Conservation (phyloP, 1,140 invertebrate species). For the Heliconius hermathena region DNA sequence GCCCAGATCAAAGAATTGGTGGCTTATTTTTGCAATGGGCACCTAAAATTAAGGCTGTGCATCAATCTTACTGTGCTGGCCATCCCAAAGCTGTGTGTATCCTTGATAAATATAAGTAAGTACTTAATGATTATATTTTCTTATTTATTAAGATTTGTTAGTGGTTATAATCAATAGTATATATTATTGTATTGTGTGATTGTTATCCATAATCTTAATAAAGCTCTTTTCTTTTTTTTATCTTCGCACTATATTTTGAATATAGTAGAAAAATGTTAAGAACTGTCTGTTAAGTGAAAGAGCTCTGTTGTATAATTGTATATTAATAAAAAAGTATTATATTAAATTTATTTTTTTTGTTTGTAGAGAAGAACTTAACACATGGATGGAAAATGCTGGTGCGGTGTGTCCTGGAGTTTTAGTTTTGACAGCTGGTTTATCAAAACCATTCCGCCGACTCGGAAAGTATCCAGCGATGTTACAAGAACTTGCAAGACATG, state of each 20-base stretch:
- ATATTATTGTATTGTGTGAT: too few species aligned
- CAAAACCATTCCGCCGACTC: conserved; percentile 96
- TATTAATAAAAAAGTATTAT: background rate
- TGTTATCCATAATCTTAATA: too few species aligned
- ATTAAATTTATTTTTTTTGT: background rate
- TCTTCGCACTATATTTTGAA: too few species aligned
- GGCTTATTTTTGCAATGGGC: conserved; percentile 95
- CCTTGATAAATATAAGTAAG: conserved; percentile 94
- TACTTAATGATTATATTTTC: conserved; percentile 30
- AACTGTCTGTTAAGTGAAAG: too few species aligned
- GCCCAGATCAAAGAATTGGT: conserved; percentile 92
- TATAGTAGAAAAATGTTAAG: too few species aligned
- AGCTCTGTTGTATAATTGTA: too few species aligned
- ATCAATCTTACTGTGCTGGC: conserved; percentile 93
- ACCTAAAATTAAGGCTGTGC: conserved; percentile 91
- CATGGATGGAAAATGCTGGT: conserved; percentile 93
- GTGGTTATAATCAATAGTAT: too few species aligned
- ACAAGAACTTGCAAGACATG: conserved; percentile 96
- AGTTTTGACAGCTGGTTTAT: conserved; percentile 94
- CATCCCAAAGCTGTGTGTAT: conserved; percentile 96
- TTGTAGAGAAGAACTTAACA: conserved; percentile 91
- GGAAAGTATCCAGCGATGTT: conserved; percentile 97
- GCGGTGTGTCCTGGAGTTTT: conserved; percentile 92
- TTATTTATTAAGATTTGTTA: too few species aligned
- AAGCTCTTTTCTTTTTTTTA: too few species aligned